Base-by-base conservation (phyloP, 2,797 vertebrate genomes). In the Melanotaenia pygmaea region DNA sequence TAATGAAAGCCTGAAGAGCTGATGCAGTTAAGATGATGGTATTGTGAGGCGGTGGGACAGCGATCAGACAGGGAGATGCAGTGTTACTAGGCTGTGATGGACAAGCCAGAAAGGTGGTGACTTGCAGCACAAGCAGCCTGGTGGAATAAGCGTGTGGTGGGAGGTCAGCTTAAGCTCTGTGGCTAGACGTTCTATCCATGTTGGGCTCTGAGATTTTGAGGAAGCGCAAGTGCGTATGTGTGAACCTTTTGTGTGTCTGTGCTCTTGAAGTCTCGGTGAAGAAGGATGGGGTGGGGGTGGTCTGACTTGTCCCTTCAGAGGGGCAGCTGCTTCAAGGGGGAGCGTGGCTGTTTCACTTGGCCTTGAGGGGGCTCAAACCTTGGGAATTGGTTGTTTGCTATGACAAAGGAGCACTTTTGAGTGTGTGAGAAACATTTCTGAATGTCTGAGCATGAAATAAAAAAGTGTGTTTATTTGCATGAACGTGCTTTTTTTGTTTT, bases 181-280 rank as follows among this genome's bases (percentile, higher is more conserved):
- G 20, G 76, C 70, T 35, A 10, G 59, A 58, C 82, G 81, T 67
- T 79, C 72, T 71, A 66, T 65, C 76, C 64, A 54, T 59, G 73
- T 78, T 74, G 40, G 53, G 59, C 63, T 83, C 74, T 62, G 79
- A 86, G 82, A 85, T 74, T 72, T 82, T 3, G 14, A 71, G 72
- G 53, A 76, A 81, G 67, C 26, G 26, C 67, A 40, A 67, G 77
- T 12, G 35, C 76, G 71, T 74, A 8, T 70, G 61, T 59, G 66
- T 18, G 64, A 67, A 65, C 67, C 64, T 76, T 80, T 80, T 86
- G 84, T 86, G 74, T 71, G n/a, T 43, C 56, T 59, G 67, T 64
- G 75, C 59, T 79, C 70, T 86, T 88, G 76, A 88, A 83, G 87
- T 84, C 76, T 69, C 75, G 84, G 83, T 86, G 83, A 87, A 86